Percentiles rank a stretch among this genome's conserved stretches.
Conservation (phyloP, 2,888 invertebrate species). For the Stegana nigrithorax region DNA sequence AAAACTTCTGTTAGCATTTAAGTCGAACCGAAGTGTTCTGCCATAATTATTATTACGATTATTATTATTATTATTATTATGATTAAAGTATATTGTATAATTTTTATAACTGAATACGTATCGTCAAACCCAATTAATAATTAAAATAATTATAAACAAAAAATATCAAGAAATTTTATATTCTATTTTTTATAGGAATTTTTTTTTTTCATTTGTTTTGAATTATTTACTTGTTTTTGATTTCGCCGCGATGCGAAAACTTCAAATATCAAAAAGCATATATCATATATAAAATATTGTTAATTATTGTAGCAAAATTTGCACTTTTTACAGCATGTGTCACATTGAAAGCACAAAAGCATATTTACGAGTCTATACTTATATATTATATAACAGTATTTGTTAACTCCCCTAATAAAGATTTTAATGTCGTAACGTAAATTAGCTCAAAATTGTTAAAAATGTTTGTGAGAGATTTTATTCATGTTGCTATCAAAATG, state of each 20-base stretch:
- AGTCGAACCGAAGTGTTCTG: conserved; percentile 36
- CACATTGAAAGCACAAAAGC: neutral
- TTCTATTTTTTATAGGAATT: neutral
- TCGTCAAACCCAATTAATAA: neutral
- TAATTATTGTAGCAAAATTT: conserved; percentile 8
- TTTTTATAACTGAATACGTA: conserved; percentile 7
- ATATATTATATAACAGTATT: no score
- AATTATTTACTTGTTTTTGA: neutral
- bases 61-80: neutral
- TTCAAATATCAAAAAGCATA: neutral
- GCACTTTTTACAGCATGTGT: conserved; percentile 9
- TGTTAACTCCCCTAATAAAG: no score
- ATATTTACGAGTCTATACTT: no score
- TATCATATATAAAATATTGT: conserved; percentile 13
- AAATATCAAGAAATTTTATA: neutral
- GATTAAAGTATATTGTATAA: neutral
- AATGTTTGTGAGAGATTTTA: neutral
- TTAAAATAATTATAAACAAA: conserved; percentile 5
- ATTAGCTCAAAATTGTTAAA: neutral
- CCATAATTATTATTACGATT: conserved; percentile 42
- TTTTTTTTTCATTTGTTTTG: neutral
- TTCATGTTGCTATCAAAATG: neutral
- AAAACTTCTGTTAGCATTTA: conserved; percentile 41
- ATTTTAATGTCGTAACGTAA: no score
- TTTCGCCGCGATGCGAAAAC: neutral